Evolutionary conservation across 1,140 invertebrate genomes (phyloP), one percentile per base, ranked within the genome.

Genomic region (Aphelinus certus): DNA sequence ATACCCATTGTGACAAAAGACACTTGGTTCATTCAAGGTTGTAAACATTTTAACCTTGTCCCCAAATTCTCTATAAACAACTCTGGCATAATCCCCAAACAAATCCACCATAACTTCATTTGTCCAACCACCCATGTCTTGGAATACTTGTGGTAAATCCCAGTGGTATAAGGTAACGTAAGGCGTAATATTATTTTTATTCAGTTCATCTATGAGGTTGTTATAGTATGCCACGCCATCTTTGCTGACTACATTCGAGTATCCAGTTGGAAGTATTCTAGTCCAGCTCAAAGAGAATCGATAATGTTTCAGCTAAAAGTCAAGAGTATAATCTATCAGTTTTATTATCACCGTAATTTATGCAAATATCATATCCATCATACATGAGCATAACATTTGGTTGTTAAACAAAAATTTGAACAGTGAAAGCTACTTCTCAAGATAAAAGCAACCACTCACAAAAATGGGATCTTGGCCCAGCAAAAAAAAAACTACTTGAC

Each of bases 211-310:
- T 57, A 92, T 88, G 0, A 92, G 71, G 45, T 85, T 79, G 53
- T 89, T 88, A 76, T 93, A 93, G 79, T 91, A 91, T 5, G 87
- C 75, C 9, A 92, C 79, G 10, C 90, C 91, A 53, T 85, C 79
- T 66, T 79, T 57, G 77, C 89, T 92, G 1, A 91, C 77, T 2
- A 85, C 78, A 66, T 90, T 87, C 7, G 88, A 77, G 43, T 88
- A 91, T 60, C 91, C 91, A n/a, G 79, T 86, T 6, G 91, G 91
- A 1, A 92, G 77, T 6, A 93, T 86, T 66, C 92, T 79, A 1
- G 90, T 7, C 91, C 91, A 92, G 42, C 89, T 89, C 63, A 92
- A 79, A 0, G 91, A 92, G 79, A 92, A 91, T 2, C 91, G 84
- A 72, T 92, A 92, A 68, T 84, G 80, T 7, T 87, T 65, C 3